A percentile compares a stretch with the other conserved stretches of the same genome.
Evolutionary conservation across 2,797 vertebrate species (phyloP).

Genomic region (Diglossa cyanea): DNA sequence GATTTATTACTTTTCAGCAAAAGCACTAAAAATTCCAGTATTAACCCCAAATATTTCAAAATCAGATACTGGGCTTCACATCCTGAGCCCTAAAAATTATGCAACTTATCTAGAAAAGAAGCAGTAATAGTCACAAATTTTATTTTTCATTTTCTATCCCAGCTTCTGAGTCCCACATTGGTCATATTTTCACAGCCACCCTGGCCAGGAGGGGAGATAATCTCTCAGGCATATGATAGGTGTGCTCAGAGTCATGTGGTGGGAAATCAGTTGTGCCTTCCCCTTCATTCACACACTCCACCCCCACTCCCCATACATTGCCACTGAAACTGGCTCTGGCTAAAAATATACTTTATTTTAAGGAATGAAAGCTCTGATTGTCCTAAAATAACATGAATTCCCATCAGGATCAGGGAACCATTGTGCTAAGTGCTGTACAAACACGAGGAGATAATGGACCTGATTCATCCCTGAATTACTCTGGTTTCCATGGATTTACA

Average conservation of each 20-base stretch:
- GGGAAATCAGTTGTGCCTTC: not conserved
- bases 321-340: slow-evolving; percentile 7
- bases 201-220: not conserved
- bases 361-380: slow-evolving; percentile 56
- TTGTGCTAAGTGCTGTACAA: slow-evolving; percentile 64
- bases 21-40: not conserved
- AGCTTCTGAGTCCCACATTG: not conserved
- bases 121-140: not conserved
- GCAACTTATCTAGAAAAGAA: not conserved
- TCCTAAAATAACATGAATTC: slow-evolving; percentile 66
- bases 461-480: slow-evolving; percentile 68
- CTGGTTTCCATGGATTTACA: slow-evolving; percentile 68
- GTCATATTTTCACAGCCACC: not conserved
- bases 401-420: slow-evolving; percentile 60
- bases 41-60: not conserved
- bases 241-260: slow-evolving; percentile 22
- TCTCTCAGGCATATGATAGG: not conserved
- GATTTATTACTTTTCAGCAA: not conserved
- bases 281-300: not conserved
- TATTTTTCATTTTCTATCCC: not conserved
- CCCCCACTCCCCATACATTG: not conserved
- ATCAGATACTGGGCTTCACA: not conserved
- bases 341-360: slow-evolving; percentile 63
- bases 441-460: slow-evolving; percentile 60
- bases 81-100: not conserved